Evolutionary conservation across 1,140 invertebrate genomes (phyloP).

Genomic region (Caenorhabditis elegans): DNA sequence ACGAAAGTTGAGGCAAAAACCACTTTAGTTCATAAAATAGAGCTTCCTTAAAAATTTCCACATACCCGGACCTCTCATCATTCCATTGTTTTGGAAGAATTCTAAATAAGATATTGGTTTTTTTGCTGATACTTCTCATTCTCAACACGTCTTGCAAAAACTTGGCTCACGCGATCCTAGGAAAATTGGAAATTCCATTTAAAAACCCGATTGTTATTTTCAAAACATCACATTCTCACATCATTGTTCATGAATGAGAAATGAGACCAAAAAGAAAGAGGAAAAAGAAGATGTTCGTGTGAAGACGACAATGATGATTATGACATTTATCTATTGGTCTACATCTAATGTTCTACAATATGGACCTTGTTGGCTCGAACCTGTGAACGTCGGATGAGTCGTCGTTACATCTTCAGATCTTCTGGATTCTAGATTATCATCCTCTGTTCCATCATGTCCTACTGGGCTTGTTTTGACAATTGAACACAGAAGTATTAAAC

Average conservation of each 20-base stretch:
- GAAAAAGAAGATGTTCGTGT: neutral
- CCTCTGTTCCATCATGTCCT: neutral
- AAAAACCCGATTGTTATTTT: neutral
- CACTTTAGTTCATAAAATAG: no score
- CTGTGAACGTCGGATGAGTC: constrained; percentile 14
- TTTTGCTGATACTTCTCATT: no score
- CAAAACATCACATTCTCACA: neutral
- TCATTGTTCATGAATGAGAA: neutral
- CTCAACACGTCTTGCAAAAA: neutral
- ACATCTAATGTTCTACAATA: neutral
- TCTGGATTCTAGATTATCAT: neutral
- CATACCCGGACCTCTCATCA: no score
- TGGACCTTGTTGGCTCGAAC: constrained; percentile 8
- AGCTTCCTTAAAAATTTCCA: no score
- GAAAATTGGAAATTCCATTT: neutral
- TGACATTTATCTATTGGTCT: neutral
- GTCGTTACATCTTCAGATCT: neutral
- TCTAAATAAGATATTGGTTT: no score
- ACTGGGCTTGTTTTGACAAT: neutral
- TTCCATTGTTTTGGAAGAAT: no score
- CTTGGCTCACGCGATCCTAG: neutral
- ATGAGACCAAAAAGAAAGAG: neutral
- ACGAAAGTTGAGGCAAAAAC: no score
- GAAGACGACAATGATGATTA: no score
- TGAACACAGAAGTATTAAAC: neutral